These are phyloP conservation scores for Acropora yongei DNA, from an alignment of 64 coral and sea anemone genomes.

Conservation along the genomic window DNA sequence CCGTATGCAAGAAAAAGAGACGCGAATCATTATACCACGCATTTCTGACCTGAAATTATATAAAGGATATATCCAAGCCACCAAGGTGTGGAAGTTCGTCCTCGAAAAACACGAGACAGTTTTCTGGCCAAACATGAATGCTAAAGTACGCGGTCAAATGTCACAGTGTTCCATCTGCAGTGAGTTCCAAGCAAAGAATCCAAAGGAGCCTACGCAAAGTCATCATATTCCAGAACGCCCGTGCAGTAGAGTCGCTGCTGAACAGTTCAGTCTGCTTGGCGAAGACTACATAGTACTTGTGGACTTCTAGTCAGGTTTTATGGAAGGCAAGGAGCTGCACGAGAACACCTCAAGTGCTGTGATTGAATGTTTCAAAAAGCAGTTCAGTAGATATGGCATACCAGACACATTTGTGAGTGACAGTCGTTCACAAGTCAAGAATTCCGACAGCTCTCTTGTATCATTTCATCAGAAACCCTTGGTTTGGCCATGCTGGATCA, in stretches of 20 bases:
- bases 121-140: conserved; percentile 24
- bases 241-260: conserved; percentile 14
- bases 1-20: neutral
- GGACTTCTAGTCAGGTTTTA: conserved; percentile 55
- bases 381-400: conserved; percentile 43
- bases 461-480: conserved; percentile 10
- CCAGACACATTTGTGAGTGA: conserved; percentile 30
- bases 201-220: conserved; percentile 30
- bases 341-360: neutral
- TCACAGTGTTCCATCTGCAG: conserved; percentile 21
- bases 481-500: neutral
- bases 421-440: conserved; percentile 9
- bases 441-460: conserved; percentile 17
- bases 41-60: neutral
- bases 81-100: conserved; percentile 21
- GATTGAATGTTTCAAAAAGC: conserved; percentile 1
- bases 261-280: conserved; percentile 26
- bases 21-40: conserved; percentile 5
- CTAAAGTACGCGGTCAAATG: neutral
- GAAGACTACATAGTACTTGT: conserved; percentile 27
- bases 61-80: conserved; percentile 21
- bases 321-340: conserved; percentile 14
- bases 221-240: conserved; percentile 12
- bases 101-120: conserved; percentile 27
- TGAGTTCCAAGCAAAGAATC: neutral